Base-by-base conservation (phyloP, 2,888 invertebrate genomes). In the Epinotia bilunana region DNA sequence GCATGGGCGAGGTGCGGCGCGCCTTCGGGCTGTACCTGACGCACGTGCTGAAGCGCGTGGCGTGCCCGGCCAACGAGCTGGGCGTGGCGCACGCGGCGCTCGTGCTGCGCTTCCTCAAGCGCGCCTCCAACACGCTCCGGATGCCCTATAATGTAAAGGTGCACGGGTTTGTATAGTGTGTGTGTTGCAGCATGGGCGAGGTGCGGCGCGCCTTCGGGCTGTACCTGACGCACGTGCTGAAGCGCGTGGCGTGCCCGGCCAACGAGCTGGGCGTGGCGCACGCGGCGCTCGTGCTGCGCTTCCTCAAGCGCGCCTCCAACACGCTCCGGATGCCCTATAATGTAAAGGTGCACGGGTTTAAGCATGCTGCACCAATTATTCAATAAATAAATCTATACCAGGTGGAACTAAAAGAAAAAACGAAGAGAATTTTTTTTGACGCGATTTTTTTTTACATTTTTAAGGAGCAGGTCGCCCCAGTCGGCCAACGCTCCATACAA, bases 11-110 rank as follows among this genome's bases (percentile, higher is more conserved):
- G 86, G 96, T 96, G 0, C 95, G 98, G 7, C 96, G 96, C 87
- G 96, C 96, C 0, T 98, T 98, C 88, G 96, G 96, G 0, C 95
- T 96, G 82, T 98, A 97, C 92, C 95, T 98, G 77, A 95, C 96
- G 79, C 95, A 96, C 86, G 95, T 98, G 76, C 90, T 98, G 81
- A 95, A 96, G 81, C 95, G 97, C 91, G 96, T 90, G 91, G 95
- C 83, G 87, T 94, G 86, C 79, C 94, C 84, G 77, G 85, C 81
- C 91, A 94, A 86, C 83, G 95, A 95, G 84, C 93, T 95, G 83
- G 94, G 93, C 28, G 95, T 89, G 65, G 80, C 82, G 76, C 95
- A 95, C 87, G 94, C 96, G 18, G 95, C 96, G 82, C 95, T 97
- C 23, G 96, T 97, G 74, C 93, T 97, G 79, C 96, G 96, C 81